These are phyloP conservation scores for Ceratina japonica DNA, from an alignment of 1,140 invertebrate species.

Conservation along the genomic window DNA sequence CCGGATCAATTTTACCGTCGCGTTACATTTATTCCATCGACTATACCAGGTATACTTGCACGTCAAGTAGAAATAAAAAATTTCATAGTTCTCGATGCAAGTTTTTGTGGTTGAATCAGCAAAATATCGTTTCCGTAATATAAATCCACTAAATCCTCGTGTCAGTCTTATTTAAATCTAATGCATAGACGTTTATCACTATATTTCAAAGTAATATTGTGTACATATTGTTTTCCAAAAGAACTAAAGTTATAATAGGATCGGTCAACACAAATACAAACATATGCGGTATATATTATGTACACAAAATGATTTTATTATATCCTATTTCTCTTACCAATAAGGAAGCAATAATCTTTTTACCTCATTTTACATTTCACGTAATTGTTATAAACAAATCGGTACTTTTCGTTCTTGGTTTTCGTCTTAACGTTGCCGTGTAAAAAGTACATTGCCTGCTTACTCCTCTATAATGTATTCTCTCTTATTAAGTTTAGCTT, in stretches of 20 bases:
- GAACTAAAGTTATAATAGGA: constrained; percentile 54
- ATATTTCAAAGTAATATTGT: constrained; percentile 54
- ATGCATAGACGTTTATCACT: constrained; percentile 55
- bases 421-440: constrained; percentile 57
- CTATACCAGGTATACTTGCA: constrained; percentile 37
- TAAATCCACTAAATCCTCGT: constrained; percentile 50
- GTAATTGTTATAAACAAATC: constrained; percentile 64
- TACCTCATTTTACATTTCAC: constrained; percentile 63
- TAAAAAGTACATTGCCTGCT: constrained; percentile 76
- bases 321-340: constrained; percentile 71
- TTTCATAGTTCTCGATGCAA: constrained; percentile 4
- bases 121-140: constrained; percentile 44
- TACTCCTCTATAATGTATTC: constrained; percentile 61
- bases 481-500: constrained; percentile 63
- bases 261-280: constrained; percentile 60
- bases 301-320: constrained; percentile 76
- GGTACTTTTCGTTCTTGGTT: constrained; percentile 39
- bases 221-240: constrained; percentile 54
- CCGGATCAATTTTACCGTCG: too few species aligned
- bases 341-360: constrained; percentile 75
- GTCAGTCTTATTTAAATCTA: constrained; percentile 66
- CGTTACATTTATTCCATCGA: too few species aligned
- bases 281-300: constrained; percentile 65
- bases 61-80: constrained; percentile 42
- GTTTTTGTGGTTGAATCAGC: constrained; percentile 36